phyloP scores from a whole-genome alignment of 2,797 vertebrate genomes.

The Odontamblyopus rebecca region DNA sequence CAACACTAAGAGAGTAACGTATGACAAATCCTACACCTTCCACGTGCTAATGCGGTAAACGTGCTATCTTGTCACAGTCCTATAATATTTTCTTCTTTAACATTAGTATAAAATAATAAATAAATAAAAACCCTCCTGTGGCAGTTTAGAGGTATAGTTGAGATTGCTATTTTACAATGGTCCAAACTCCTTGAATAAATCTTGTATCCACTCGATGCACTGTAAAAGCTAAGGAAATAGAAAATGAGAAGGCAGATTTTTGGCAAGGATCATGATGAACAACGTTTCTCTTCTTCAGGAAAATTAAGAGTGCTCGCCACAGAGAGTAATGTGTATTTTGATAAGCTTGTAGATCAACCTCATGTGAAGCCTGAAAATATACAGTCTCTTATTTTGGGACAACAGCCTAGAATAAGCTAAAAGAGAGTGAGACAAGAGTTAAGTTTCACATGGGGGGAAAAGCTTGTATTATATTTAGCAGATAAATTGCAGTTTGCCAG shows the following conservation, averaged over 20 bases:
- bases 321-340: conserved; percentile 12
- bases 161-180: background rate
- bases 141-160: background rate
- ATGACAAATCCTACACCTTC: background rate
- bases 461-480: conserved; percentile 61
- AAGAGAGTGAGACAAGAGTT: background rate
- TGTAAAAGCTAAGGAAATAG: background rate
- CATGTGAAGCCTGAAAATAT: conserved; percentile 16
- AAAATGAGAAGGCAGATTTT: background rate
- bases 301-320: conserved; percentile 10
- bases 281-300: conserved; percentile 18
- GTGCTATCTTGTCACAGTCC: too few relatives aligned
- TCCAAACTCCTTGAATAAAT: background rate
- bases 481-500: conserved; percentile 54
- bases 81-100: background rate
- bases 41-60: too few relatives aligned
- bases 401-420: conserved; percentile 20
- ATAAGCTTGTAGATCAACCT: conserved; percentile 14
- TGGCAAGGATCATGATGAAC: background rate
- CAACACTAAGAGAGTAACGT: background rate
- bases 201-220: background rate
- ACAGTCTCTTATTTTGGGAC: conserved; percentile 12
- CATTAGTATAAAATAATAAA: background rate
- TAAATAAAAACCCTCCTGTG: background rate
- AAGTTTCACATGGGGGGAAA: conserved; percentile 23